Evolutionary conservation across 2,888 invertebrate genomes (phyloP).

Genomic region (Pomacea canaliculata): DNA sequence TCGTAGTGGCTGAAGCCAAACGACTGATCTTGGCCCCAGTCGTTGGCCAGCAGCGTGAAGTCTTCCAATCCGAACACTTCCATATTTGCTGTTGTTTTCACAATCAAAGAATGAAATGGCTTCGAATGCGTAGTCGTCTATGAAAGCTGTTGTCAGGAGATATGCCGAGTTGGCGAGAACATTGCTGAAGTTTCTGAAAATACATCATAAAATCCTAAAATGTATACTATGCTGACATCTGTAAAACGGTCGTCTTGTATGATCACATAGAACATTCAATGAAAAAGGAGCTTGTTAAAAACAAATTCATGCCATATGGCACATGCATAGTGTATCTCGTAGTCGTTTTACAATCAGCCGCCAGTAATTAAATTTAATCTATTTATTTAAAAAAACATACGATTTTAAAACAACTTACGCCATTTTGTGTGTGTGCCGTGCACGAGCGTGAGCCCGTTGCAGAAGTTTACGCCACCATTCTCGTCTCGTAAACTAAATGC

Average conservation of each 20-base stretch:
- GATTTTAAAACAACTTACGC: conserved; percentile 48
- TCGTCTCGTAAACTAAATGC: background rate
- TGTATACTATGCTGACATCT: background rate
- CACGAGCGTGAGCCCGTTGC: conserved; percentile 34
- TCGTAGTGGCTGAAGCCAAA: conserved; percentile 34
- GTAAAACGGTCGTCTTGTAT: too few species aligned
- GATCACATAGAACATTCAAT: too few species aligned
- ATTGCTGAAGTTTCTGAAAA: conserved; percentile 32
- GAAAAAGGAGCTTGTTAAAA: too few species aligned
- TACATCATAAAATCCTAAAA: background rate
- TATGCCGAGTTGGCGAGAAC: conserved; percentile 33
- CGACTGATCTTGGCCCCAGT: conserved; percentile 34
- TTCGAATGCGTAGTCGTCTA: background rate
- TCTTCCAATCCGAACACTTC: conserved; percentile 38
- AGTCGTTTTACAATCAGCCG: too few species aligned
- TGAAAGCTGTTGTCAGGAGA: conserved; percentile 8
- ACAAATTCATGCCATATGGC: too few species aligned
- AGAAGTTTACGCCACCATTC: conserved; percentile 33
- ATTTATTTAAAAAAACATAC: too few species aligned
- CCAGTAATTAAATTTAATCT: too few species aligned
- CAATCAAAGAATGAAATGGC: conserved; percentile 3
- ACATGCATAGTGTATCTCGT: too few species aligned
- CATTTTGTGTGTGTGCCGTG: conserved; percentile 51
- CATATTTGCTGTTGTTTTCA: conserved; percentile 23
- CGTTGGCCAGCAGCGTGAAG: conserved; percentile 33